Evolutionary conservation across 2,113 vertebrate species (phyloP), one percentile per base, ranked within the genome.

Genomic region (Cisticola juncidis): DNA sequence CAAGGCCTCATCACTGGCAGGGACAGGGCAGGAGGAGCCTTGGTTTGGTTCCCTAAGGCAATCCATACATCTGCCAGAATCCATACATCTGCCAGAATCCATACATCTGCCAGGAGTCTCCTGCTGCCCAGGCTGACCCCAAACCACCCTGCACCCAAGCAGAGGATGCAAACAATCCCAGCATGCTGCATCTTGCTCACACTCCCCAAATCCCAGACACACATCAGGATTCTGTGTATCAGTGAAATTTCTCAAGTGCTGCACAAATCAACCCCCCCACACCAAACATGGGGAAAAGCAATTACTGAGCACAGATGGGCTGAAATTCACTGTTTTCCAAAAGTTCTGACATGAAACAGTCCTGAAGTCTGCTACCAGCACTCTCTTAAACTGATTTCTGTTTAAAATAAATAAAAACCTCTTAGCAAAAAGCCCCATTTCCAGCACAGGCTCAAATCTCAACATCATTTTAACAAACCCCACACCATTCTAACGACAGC

Each of bases 161-260:
- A 81, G 51, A 71, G 51, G 54, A 71, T 17, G 47, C 22, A 45
- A 69, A 70, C 0, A 2, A 28, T 14, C 26, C 81, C 35, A 23
- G 12, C 50, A 33, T 3, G 25, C 28, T 57, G 56, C 2, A 0
- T 35, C 73, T 42, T 35, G 58, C 58, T 92, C 80, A 36, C 3
- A 0, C 9, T 58, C 20, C 33, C 35, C 10, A 9, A n/a, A 64
- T 17, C 45, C 44, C 58, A 35, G 54, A 38, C 50, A 69, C 53
- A 56, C 14, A 10, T 5, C 1, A 1, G 40, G 36, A 58, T 31
- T 48, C 0, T n/a, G 1, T 0, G 0, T 35, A 53, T 10, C 74
- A 70, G 0, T 19, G 7, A 48, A 88, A 51, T 24, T 80, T 68
- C 68, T 90, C 38, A 44, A 35, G 64, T 2, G 15, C 66, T 54